Conservation (phyloP, 2,888 invertebrate species). For the Branchipolynoe longqiensis region DNA sequence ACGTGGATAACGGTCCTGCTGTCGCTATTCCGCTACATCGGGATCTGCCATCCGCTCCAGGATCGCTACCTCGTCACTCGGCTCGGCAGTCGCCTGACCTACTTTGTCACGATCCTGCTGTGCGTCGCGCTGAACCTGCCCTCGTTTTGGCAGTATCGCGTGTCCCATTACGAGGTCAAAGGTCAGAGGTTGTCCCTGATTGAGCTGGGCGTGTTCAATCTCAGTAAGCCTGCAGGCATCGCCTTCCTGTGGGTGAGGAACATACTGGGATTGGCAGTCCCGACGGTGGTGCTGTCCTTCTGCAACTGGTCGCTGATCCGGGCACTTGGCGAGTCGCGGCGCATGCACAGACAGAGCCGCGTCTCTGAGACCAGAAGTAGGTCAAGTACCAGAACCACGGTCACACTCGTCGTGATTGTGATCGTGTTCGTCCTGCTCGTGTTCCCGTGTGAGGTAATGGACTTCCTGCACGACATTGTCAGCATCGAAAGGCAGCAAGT, state of each 20-base stretch:
- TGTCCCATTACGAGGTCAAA: neutral
- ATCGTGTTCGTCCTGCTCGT: constrained; percentile 78
- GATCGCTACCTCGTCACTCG: constrained; percentile 67
- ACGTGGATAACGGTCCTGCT: constrained; percentile 79
- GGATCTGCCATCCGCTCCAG: constrained; percentile 79
- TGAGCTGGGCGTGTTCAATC: constrained; percentile 62
- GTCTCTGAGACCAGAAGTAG: neutral
- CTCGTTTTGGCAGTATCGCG: constrained; percentile 56
- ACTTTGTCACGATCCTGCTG: constrained; percentile 65
- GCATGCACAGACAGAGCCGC: constrained; percentile 54
- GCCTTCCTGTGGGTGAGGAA: constrained; percentile 70
- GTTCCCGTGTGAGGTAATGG: constrained; percentile 78
- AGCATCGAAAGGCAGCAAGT: constrained; percentile 41
- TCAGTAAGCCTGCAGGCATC: constrained; percentile 29
- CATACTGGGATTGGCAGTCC: constrained; percentile 76
- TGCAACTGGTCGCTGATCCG: constrained; percentile 77
- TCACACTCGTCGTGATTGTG: constrained; percentile 77
- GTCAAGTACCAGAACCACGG: constrained; percentile 71
- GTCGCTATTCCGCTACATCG: constrained; percentile 78
- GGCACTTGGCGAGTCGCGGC: constrained; percentile 63
- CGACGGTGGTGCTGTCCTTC: constrained; percentile 75
- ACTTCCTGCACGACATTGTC: constrained; percentile 70
- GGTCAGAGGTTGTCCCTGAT: constrained; percentile 53
- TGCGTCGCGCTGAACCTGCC: constrained; percentile 59
- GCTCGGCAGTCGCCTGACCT: constrained; percentile 52